Base-by-base conservation (phyloP, 2,113 vertebrate species). In the Epinephelus cyanopodus region DNA sequence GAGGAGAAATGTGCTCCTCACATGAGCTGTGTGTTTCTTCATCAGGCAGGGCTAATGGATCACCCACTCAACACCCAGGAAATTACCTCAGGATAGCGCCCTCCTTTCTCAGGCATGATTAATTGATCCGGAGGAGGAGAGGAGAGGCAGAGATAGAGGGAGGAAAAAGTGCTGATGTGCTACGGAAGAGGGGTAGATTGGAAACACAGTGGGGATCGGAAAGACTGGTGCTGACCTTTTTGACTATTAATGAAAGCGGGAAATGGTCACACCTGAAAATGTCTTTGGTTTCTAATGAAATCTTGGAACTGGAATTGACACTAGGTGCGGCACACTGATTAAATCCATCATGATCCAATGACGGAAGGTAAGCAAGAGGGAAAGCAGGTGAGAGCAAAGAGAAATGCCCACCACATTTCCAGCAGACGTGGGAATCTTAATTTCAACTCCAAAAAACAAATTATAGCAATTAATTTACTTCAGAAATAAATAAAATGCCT, bases 21-120 rank as follows among this genome's bases (percentile, higher is more conserved):
- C 81, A 77, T 48, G 74, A 85, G 82, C 74, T 82, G 82, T 73
- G 47, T 37, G 58, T 86, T 91, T 88, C 92, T 82, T 93, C 89
- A 93, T 93, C 89, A 84, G 86, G 77, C 84, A 64, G 79, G 78
- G 79, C 89, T 93, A 95, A 95, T 93, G 89, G 92, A 95, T 95
- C 91, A 92, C 89, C 90, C 80, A 85, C 89, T 94, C 92, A 92
- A 89, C 84, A 74, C 84, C 82, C 89, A 94, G 93, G 94, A 95
- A 95, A 94, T 95, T 94, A 95, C 90, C 93, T 93, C 83, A 88
- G 90, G 85, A 90, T 76, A 80, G 87, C 81, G 19, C 88, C 82
- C 90, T 89, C 76, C 87, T 81, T 87, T 85, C 85, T 81, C 90
- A 91, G 88, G 85, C 90, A 90, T 94, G 94, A 95, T 95, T 95